Base-by-base conservation (phyloP, 2,888 invertebrate genomes). In the Epistrophella euchroma region DNA sequence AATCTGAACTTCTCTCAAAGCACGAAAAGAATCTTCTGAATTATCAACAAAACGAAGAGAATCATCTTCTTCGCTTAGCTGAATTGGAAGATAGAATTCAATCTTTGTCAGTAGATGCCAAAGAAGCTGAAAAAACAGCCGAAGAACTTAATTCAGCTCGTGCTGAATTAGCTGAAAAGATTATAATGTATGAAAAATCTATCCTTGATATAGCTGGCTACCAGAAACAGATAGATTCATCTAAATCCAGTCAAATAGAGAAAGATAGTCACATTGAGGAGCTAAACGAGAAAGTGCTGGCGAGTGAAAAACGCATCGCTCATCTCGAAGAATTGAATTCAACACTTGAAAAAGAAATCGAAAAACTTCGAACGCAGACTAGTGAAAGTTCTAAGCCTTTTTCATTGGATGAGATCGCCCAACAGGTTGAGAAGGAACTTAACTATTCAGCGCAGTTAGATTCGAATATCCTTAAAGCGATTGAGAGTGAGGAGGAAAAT, bases 371-470 rank as follows among this genome's bases (percentile, higher is more conserved):
- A 55, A 89, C 90, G 88, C 77, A 89, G 76, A 66, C 91, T 88
- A 89, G 89, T 82, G 89, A 90, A 90, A 89, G 91, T 88, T 90
- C 90, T 2, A 91, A 90, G 80, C 91, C 91, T 28, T 91, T 91
- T 72, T 93, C 93, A 0, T 91, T 94, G 2, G 94, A 94, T 80
- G 94, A 94, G 88, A 93, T 94, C 25, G 92, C 94, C 2, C 93
- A 93, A 50, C 93, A 94, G 91, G 93, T 95, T 4, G 94, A 94
- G 60, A 93, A 94, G 81, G 94, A 95, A 88, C 89, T 95, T 2
- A 94, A 95, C 89, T 93, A 94, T 82, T 95, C 95, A 0, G 94
- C 94, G 0, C 93, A 93, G 86, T 90, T 95, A 28, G 95, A 95
- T 89, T 93, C 93, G 4, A 94, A 94, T 88, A 94, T 95, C 45